A percentile compares a stretch with the other conserved stretches of the same genome.
phyloP scores from a whole-genome alignment of 2,797 vertebrate genomes.

The Distichodus sexfasciatus region DNA sequence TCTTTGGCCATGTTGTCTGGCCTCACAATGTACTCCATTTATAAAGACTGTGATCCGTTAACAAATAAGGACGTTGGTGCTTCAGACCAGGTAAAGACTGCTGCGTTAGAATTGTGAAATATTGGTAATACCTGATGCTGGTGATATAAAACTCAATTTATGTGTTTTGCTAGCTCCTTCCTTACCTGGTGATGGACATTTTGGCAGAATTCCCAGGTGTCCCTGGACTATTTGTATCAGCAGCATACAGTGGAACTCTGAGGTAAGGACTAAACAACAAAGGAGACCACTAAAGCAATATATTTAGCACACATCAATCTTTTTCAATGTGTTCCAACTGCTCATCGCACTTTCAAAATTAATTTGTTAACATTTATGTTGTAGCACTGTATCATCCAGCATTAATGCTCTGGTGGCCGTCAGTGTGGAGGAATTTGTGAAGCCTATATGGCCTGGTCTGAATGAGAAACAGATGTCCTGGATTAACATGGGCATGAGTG shows the following conservation, averaged over 20 bases:
- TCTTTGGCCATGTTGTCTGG: conserved; percentile 74
- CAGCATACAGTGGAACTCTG: conserved; percentile 80
- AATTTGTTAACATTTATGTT: conserved; percentile 1
- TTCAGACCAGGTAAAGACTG: conserved; percentile 68
- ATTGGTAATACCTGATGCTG: not conserved
- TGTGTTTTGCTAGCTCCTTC: conserved; percentile 67
- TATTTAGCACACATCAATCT: too few species aligned
- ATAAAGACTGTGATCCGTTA: conserved; percentile 77
- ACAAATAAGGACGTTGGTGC: conserved; percentile 63
- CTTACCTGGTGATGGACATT: conserved; percentile 82
- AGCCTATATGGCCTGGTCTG: conserved; percentile 63
- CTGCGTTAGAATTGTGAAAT: not conserved
- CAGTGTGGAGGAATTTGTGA: conserved; percentile 77
- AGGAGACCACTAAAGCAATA: not conserved
- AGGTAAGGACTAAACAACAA: conserved; percentile 63
- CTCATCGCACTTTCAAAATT: too few species aligned
- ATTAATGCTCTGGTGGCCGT: conserved; percentile 84
- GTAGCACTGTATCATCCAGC: conserved; percentile 83
- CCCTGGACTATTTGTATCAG: conserved; percentile 80
- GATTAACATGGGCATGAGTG: conserved; percentile 82
- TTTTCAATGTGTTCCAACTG: too few species aligned
- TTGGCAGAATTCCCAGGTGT: conserved; percentile 71
- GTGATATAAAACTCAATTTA: not conserved
- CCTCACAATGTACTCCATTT: conserved; percentile 79
- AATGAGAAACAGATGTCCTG: conserved; percentile 67